phyloP scores from a whole-genome alignment of 1,140 invertebrate genomes.

The Drosophila parabipectinata region DNA sequence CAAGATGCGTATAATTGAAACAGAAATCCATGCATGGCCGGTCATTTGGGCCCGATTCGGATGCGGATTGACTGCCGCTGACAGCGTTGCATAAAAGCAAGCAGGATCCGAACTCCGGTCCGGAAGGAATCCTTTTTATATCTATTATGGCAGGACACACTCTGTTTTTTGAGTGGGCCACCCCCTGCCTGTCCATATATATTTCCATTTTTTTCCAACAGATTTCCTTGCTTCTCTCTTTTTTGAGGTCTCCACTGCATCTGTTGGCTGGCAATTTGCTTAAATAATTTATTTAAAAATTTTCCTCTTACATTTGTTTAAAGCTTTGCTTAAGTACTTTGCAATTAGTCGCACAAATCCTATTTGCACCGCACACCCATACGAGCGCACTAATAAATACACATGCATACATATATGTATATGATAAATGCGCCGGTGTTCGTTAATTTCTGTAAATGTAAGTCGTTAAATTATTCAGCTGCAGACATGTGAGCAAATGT shows the following conservation, averaged over 20 bases:
- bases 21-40: conserved; percentile 77
- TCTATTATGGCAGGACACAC: conserved; percentile 55
- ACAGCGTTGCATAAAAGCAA: conserved; percentile 39
- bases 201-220: conserved; percentile 8
- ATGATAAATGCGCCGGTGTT: conserved; percentile 28
- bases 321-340: conserved; percentile 83
- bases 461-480: conserved; percentile 76
- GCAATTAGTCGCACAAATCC: conserved; percentile 83
- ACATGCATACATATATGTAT: conserved; percentile 9
- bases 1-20: conserved; percentile 75
- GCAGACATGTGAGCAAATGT: conserved; percentile 68
- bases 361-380: conserved; percentile 59
- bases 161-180: conserved; percentile 35
- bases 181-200: background rate
- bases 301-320: conserved; percentile 78
- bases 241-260: conserved; percentile 8
- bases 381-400: conserved; percentile 28
- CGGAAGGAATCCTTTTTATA: conserved; percentile 49
- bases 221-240: conserved; percentile 11
- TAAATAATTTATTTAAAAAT: conserved; percentile 80
- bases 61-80: conserved; percentile 63
- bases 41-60: conserved; percentile 35
- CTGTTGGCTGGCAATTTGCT: conserved; percentile 43
- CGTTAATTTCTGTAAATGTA: conserved; percentile 82
- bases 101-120: conserved; percentile 34